Evolutionary conservation across 2,888 invertebrate species (phyloP).

Genomic region (Xestobium rufovillosum): DNA sequence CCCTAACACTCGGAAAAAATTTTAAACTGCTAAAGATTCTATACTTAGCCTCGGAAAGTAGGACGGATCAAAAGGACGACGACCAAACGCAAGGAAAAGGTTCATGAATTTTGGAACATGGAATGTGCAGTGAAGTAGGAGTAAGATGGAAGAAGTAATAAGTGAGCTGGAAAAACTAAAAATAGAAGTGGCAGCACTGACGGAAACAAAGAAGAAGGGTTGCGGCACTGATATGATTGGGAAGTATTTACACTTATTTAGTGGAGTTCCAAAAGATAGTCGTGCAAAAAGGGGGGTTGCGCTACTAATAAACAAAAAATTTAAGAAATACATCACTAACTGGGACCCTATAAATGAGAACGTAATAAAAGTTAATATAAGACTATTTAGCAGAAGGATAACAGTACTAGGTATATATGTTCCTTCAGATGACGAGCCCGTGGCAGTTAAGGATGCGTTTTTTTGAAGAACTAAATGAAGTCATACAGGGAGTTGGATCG

Average conservation of each 20-base stretch:
- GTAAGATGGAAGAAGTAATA: constrained; percentile 5
- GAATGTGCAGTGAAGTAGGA: too few relatives aligned
- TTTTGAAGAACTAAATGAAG: constrained; percentile 10
- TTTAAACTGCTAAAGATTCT: constrained; percentile 2
- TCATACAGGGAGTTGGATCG: constrained; percentile 4
- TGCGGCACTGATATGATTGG: constrained; percentile 13
- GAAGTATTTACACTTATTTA: constrained; percentile 17
- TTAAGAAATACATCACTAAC: constrained; percentile 10
- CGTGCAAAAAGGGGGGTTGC: constrained; percentile 13
- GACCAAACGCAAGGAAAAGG: constrained; percentile 7
- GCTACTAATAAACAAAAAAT: constrained; percentile 9
- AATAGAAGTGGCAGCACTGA: constrained; percentile 17
- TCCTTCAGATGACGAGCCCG: constrained; percentile 14
- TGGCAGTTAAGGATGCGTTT: constrained; percentile 15
- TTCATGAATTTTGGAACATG: constrained; percentile 5
- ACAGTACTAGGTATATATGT: constrained; percentile 14
- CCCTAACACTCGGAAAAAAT: constrained; percentile 2
- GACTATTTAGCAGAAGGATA: constrained; percentile 10
- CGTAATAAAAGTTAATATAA: constrained; percentile 15
- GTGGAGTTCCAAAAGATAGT: constrained; percentile 17
- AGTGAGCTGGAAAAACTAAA: background rate
- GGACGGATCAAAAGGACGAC: constrained; percentile 4
- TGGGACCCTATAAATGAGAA: constrained; percentile 16
- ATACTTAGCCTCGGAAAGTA: constrained; percentile 7
- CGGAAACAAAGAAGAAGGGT: constrained; percentile 21